Evolutionary conservation across 2,888 invertebrate genomes (phyloP), one percentile per base, ranked within the genome.

Genomic region (Tetragnatha montana): DNA sequence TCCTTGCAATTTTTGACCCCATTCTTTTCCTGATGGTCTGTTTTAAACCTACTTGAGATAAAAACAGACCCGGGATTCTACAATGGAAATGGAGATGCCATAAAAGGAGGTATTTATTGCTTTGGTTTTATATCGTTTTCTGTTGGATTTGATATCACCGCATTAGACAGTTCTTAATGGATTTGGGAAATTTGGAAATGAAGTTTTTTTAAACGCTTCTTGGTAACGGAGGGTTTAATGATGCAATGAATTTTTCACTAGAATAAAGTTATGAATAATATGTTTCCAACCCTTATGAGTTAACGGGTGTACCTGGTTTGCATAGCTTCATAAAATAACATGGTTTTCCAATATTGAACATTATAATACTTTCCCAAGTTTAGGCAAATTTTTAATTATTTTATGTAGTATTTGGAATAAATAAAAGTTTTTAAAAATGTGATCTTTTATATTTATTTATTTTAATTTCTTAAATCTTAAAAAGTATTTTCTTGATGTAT

Each of bases 1-100:
- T 81, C 12, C 17, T n/a, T n/a, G 49, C 49, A 12, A 50, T 76
- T 49, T 12, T 12, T 50, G 21, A 49, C 49, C 70, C 50, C 74
- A 73, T 80, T 60, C 80, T 35, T 73, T 79, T 68, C 35, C 71
- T 71, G 35, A 47, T 69, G 19, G 71, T 70, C 50, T 60, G 78
- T n/a, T 70, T 50, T 71, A 35, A 74, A n/a, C 14, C 14, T 60
- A 60, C 19, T 75, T 75, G 51, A 75, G 60, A 83, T 17, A 35
- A 81, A 70, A 81, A 49, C 78, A 78, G 60, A 78, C 22, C 21
- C 10, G 22, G 47, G 60, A 22, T 60, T 51, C 22, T 8, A n/a
- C 8, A 49, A 7, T 19, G 21, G 35, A 35, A 60, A 79, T 68
- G 68, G 35, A 14, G 68, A 69, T 47, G 68, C n/a, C 10, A 68